These are phyloP conservation scores for Patella ulyssiponensis DNA, from an alignment of 2,888 invertebrate species.

Conservation along the genomic window DNA sequence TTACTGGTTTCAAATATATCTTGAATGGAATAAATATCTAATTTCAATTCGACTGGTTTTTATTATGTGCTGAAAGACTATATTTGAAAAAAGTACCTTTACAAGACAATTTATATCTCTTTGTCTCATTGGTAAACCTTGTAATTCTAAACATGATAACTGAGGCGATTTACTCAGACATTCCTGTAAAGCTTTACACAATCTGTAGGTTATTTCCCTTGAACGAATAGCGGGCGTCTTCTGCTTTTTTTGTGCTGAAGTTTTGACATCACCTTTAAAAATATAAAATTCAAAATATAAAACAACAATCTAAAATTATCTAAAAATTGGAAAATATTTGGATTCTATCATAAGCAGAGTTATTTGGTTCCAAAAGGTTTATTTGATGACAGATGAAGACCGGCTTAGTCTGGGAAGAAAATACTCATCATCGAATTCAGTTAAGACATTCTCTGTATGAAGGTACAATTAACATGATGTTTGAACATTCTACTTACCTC, in stretches of 20 bases:
- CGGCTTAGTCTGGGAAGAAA: too few relatives aligned
- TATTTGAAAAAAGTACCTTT: conserved; percentile 52
- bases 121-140: conserved; percentile 68
- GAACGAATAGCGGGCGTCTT: conserved; percentile 68
- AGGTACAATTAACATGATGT: too few relatives aligned
- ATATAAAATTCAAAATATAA: conserved; percentile 11
- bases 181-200: conserved; percentile 68
- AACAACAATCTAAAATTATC: too few relatives aligned
- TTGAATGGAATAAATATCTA: too few relatives aligned
- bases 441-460: too few relatives aligned
- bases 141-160: conserved; percentile 65
- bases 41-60: too few relatives aligned
- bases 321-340: not conserved
- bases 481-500: too few relatives aligned
- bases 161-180: conserved; percentile 64
- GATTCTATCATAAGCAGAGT: not conserved
- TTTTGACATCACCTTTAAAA: conserved; percentile 46
- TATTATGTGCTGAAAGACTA: too few relatives aligned
- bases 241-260: conserved; percentile 43
- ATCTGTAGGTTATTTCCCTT: conserved; percentile 69
- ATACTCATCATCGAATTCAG: too few relatives aligned
- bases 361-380: too few relatives aligned
- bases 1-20: too few relatives aligned
- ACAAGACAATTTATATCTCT: conserved; percentile 62
- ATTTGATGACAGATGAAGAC: too few relatives aligned